Percentiles rank a stretch among this genome's conserved stretches.
Conservation (phyloP, 2,888 invertebrate genomes). For the Dromius quadrimaculatus region DNA sequence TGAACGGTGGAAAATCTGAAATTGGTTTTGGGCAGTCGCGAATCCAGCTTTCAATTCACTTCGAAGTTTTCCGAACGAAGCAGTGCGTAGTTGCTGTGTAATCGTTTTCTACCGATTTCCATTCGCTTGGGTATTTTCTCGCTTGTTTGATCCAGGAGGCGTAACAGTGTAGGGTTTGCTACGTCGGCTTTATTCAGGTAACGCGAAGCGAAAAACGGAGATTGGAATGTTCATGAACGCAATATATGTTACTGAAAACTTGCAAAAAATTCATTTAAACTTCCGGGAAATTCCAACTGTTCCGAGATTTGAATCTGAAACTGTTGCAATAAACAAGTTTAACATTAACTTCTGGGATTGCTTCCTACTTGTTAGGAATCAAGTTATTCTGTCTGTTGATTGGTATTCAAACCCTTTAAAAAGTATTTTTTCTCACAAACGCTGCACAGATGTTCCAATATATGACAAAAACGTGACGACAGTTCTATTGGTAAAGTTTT, state of each 20-base stretch:
- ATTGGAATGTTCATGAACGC: too few relatives aligned
- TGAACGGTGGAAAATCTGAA: constrained; percentile 6
- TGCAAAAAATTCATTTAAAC: too few relatives aligned
- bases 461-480: constrained; percentile 34
- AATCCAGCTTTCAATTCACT: constrained; percentile 10
- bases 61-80: neutral
- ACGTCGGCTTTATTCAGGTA: constrained; percentile 47
- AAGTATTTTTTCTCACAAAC: constrained; percentile 26
- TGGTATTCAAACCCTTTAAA: constrained; percentile 15
- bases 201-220: neutral
- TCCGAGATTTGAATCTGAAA: too few relatives aligned
- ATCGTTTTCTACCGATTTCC: constrained; percentile 39
- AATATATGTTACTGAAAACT: too few relatives aligned
- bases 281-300: too few relatives aligned
- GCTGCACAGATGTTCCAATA: constrained; percentile 24
- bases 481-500: constrained; percentile 33
- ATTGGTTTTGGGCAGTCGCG: constrained; percentile 2
- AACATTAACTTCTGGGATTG: too few relatives aligned
- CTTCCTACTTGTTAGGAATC: too few relatives aligned
- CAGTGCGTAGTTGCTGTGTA: constrained; percentile 36
- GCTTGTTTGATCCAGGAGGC: constrained; percentile 38
- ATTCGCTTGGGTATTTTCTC: constrained; percentile 39
- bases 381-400: constrained; percentile 1
- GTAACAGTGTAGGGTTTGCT: constrained; percentile 26
- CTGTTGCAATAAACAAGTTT: too few relatives aligned